Percentiles rank a stretch among this genome's conserved stretches.
phyloP scores from a whole-genome alignment of 1,140 invertebrate genomes.

The Drosophila truncata region DNA sequence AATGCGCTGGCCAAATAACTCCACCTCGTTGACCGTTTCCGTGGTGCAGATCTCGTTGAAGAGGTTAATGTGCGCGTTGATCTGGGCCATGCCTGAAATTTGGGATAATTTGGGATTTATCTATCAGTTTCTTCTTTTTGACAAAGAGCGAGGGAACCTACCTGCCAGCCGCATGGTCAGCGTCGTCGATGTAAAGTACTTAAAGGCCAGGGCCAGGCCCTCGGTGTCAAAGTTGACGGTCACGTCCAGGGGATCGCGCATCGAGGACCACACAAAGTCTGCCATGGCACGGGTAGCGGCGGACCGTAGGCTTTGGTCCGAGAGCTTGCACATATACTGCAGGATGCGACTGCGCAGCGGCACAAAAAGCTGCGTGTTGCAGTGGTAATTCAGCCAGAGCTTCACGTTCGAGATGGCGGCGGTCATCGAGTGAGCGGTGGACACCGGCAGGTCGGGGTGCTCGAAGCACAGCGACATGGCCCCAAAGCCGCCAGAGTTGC shows the following conservation, averaged over 20 bases:
- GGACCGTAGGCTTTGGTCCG: conserved; percentile 94
- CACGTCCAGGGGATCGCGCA: conserved; percentile 95
- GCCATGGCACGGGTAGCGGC: conserved; percentile 96
- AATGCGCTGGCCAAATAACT: conserved; percentile 93
- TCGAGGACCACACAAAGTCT: conserved; percentile 97
- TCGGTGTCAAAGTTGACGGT: conserved; percentile 95
- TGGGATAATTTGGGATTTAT: neutral
- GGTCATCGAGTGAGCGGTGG: conserved; percentile 95
- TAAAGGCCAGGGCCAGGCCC: conserved; percentile 95
- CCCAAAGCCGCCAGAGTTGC: conserved; percentile 94
- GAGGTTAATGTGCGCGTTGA: conserved; percentile 96
- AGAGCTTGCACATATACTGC: conserved; percentile 96
- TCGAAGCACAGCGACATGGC: conserved; percentile 95
- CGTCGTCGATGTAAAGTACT: conserved; percentile 97
- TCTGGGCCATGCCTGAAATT: conserved; percentile 92
- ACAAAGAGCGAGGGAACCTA: conserved; percentile 9
- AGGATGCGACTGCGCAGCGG: conserved; percentile 94
- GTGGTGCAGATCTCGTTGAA: conserved; percentile 96
- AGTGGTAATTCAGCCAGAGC: conserved; percentile 96
- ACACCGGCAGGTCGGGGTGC: conserved; percentile 92
- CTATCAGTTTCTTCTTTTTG: neutral
- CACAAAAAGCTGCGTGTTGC: conserved; percentile 94
- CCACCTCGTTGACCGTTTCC: conserved; percentile 93
- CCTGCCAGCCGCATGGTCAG: conserved; percentile 95
- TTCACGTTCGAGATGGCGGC: conserved; percentile 96